A percentile compares a stretch with the other conserved stretches of the same genome.
phyloP scores from a whole-genome alignment of 2,113 vertebrate species.

The Stegastes partitus region DNA sequence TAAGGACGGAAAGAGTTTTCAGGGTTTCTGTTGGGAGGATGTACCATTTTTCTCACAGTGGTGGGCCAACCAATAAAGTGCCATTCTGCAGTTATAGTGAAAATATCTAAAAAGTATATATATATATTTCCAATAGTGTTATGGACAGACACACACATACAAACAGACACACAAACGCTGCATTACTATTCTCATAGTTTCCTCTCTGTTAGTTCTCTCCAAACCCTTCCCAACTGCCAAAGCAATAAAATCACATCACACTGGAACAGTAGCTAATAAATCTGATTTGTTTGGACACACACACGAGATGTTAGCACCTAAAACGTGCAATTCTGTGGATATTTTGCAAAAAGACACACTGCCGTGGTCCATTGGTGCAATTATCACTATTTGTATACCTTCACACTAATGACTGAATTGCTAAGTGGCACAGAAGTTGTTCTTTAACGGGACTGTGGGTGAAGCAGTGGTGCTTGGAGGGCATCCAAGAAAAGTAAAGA shows the following conservation, averaged over 20 bases:
- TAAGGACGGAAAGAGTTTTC: conserved; percentile 31
- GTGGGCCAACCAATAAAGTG: conserved; percentile 23
- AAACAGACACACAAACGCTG: conserved; percentile 19
- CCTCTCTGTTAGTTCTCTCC: conserved; percentile 43
- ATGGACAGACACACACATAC: conserved; percentile 19
- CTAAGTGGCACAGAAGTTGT: not conserved
- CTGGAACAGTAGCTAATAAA: conserved; percentile 72
- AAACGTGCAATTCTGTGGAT: conserved; percentile 29
- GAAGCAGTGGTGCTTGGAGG: conserved; percentile 12
- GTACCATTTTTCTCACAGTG: conserved; percentile 20
- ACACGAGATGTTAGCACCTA: conserved; percentile 46
- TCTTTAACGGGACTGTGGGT: conserved; percentile 1
- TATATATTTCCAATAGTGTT: conserved; percentile 3
- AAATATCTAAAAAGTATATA: conserved; percentile 38
- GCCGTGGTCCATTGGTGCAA: conserved; percentile 1
- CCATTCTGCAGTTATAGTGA: conserved; percentile 35
- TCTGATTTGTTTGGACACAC: conserved; percentile 68
- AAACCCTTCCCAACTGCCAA: conserved; percentile 53
- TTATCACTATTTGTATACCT: not conserved
- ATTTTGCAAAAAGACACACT: conserved; percentile 28
- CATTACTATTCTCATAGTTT: conserved; percentile 57
- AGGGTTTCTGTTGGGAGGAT: conserved; percentile 18
- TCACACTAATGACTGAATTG: too few species aligned
- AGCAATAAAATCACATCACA: conserved; percentile 68
- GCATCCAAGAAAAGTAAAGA: conserved; percentile 13